Evolutionary conservation across 2,888 invertebrate genomes (phyloP), one percentile per base, ranked within the genome.

Genomic region (Sarcophaga rosellei): DNA sequence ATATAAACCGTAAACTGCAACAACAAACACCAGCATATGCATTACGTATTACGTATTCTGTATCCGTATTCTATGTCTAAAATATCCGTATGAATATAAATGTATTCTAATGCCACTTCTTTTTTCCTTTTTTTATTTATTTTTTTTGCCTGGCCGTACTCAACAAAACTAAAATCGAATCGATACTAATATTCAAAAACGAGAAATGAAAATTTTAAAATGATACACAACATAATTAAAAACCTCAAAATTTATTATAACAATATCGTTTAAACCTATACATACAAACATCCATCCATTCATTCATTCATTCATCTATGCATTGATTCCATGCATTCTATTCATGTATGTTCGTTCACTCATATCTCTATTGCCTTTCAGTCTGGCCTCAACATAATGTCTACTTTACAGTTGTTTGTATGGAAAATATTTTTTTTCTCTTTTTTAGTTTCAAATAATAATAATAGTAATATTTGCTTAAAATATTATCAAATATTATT

Each of bases 171-270:
- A 77, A 57, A 81, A 15, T 59, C 65, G 63, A 77, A 83, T 86
- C 83, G 83, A 83, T 73, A 83, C 80, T 81, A 80, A 63, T 65
- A 63, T 72, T 6, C 35, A 8, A 6, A 35, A 3, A 35, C 6
- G 6, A 1, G 35, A 35, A 35, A 35, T 35, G 10, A 35, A 35
- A 35, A 35, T 53, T 65, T 65, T 35, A 65, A 83, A 83, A 73
- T 68, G 61, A 77, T 69, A 53, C 69, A 69, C 73, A 72, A 53
- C 45, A 62, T 68, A 83, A 86, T 81, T 83, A 74, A 45, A 74
- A 83, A 70, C 77, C 80, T 57, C 59, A 76, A 83, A 79, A 53
- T 75, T 66, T 75, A 79, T 76, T 73, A 81, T 23, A 45, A 66
- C 69, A 87, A 57, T 75, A 72, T 66, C 44, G 70, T 35, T 23